These are phyloP conservation scores for Heliothis peltigera DNA, from an alignment of 2,888 invertebrate species.

Conservation along the genomic window DNA sequence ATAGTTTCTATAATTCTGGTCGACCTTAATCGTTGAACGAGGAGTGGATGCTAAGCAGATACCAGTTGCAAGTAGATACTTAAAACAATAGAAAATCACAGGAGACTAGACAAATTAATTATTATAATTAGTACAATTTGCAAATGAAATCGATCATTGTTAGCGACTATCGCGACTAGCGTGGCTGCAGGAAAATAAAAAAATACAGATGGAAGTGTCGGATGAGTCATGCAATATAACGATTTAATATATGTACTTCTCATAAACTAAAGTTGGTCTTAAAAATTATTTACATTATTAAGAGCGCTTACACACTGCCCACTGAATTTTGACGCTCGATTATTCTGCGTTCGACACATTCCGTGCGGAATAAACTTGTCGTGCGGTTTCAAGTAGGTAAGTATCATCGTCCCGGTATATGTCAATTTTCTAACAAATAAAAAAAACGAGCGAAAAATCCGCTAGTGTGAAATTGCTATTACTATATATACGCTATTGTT, in stretches of 20 bases:
- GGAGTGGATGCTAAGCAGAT: slow-evolving; percentile 1
- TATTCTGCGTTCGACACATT: no score
- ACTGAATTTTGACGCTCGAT: no score
- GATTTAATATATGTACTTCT: not conserved
- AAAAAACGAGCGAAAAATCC: no score
- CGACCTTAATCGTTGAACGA: slow-evolving; percentile 3
- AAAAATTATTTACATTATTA: no score
- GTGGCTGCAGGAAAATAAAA: not conserved
- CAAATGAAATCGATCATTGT: slow-evolving; percentile 30
- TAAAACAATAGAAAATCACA: slow-evolving; percentile 38
- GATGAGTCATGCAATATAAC: not conserved
- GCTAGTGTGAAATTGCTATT: no score
- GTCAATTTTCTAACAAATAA: no score
- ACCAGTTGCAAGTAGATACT: not conserved
- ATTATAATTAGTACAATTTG: slow-evolving; percentile 30
- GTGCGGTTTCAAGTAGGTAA: no score
- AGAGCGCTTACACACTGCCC: no score
- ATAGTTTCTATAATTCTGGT: not conserved
- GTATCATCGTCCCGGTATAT: no score
- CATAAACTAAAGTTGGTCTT: not conserved
- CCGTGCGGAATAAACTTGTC: no score
- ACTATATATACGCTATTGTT: no score
- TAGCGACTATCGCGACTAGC: slow-evolving; percentile 4
- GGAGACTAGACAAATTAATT: slow-evolving; percentile 12
- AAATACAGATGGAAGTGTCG: not conserved